Evolutionary conservation across 1,140 invertebrate species (phyloP), one percentile per base, ranked within the genome.

Genomic region (Drosophila orosa): DNA sequence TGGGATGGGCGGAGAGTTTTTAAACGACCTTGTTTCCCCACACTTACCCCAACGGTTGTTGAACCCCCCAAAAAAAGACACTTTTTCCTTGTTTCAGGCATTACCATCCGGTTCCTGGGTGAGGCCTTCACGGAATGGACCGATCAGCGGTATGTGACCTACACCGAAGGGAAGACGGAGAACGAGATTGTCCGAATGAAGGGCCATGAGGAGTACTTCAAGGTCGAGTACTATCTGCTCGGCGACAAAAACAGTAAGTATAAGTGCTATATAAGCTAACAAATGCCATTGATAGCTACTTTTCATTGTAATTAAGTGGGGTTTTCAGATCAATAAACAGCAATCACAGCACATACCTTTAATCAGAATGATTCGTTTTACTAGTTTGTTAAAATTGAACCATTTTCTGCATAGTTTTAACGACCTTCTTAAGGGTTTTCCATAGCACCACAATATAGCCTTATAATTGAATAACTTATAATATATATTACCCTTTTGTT

Each of bases 51-150:
- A 60, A 17, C 27, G 73, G 62, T 56, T 61, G 29, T 69, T 77
- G 50, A 76, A 56, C n/a, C n/a, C n/a, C n/a, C n/a, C n/a, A n/a
- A n/a, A 40, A 24, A 69, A 48, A 39, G 45, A 39, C 29, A 48
- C 66, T 84, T 68, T 35, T 62, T 74, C 13, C 17, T 27, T 35
- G 10, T 54, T 54, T 22, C 50, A 96, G 95, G 95, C 65, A 94
- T 96, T 56, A 93, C 93, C 68, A 93, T 96, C 17, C 94, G 94
- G 56, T 93, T 96, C 71, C 94, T 95, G 91, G 96, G 96, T 22
- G 95, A 95, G 85, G 95, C 95, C 1, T 94, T 95, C 72, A 95
- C 95, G 10, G 93, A 94, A 77, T 96, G 95, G 95, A 93, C 92
- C 55, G 94, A 95, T 72, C 94, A 94, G 61, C 94, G 94, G 72